phyloP scores from a whole-genome alignment of 2,888 invertebrate species.

The Pristionchus japonicus region DNA sequence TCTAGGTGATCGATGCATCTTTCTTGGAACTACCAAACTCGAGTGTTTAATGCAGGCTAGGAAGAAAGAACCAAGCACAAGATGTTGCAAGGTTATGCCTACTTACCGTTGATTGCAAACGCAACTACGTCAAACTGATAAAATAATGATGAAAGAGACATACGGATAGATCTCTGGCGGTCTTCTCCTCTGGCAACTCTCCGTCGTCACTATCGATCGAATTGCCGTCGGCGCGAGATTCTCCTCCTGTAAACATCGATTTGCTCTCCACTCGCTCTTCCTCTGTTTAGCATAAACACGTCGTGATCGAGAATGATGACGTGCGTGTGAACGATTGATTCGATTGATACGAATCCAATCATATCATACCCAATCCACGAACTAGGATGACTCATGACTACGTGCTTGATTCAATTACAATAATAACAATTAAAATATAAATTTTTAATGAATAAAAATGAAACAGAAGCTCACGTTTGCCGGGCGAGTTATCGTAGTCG shows the following conservation, averaged over 20 bases:
- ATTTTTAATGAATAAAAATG: not conserved
- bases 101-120: too few relatives aligned
- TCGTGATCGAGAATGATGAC: not conserved
- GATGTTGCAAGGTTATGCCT: too few relatives aligned
- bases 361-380: too few relatives aligned
- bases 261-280: not conserved
- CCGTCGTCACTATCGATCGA: slow-evolving; percentile 6
- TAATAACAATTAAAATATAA: not conserved
- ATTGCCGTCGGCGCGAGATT: not conserved
- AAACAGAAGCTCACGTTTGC: not conserved
- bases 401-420: not conserved
- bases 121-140: too few relatives aligned
- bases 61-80: too few relatives aligned
- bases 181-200: not conserved
- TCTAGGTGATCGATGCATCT: too few relatives aligned
- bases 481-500: slow-evolving; percentile 13
- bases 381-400: too few relatives aligned
- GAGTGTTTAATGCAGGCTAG: too few relatives aligned
- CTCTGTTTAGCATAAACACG: slow-evolving; percentile 1
- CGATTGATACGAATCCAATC: not conserved
- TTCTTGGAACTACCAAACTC: too few relatives aligned
- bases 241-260: not conserved
- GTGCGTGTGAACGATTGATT: not conserved
- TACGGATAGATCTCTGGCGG: not conserved
- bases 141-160: not conserved